These are phyloP conservation scores for Numenius arquata DNA, from an alignment of 2,113 vertebrate genomes.

Conservation along the genomic window DNA sequence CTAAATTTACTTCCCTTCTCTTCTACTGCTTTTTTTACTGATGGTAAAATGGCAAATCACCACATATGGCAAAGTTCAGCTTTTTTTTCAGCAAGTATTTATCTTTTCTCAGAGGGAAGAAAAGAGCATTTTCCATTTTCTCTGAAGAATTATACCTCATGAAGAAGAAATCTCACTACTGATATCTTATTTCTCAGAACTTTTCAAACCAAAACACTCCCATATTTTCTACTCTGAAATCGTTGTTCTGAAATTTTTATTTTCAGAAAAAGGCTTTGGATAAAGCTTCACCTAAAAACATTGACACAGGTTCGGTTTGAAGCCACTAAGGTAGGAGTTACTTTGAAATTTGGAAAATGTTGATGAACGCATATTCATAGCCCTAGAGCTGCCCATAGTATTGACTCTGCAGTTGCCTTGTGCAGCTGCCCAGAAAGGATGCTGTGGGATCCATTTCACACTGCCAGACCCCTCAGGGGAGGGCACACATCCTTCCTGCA, in stretches of 20 bases:
- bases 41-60: not conserved
- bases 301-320: not conserved
- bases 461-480: not conserved
- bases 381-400: not conserved
- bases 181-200: not conserved
- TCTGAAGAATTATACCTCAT: not conserved
- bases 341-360: not conserved
- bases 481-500: not conserved
- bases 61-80: not conserved
- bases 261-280: not conserved
- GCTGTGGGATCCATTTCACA: not conserved
- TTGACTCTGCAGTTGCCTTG: not conserved
- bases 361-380: rapidly evolving
- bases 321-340: not conserved
- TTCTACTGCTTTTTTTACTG: not conserved
- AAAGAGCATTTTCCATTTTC: not conserved
- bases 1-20: not conserved
- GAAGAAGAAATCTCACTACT: not conserved
- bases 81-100: not conserved
- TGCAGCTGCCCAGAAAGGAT: not conserved
- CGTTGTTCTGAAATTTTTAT: not conserved
- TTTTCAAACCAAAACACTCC: not conserved
- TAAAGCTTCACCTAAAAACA: not conserved
- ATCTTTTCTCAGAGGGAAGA: not conserved
- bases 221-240: not conserved